These are phyloP conservation scores for Xestia ashworthii DNA, from an alignment of 2,888 invertebrate species.

Conservation along the genomic window DNA sequence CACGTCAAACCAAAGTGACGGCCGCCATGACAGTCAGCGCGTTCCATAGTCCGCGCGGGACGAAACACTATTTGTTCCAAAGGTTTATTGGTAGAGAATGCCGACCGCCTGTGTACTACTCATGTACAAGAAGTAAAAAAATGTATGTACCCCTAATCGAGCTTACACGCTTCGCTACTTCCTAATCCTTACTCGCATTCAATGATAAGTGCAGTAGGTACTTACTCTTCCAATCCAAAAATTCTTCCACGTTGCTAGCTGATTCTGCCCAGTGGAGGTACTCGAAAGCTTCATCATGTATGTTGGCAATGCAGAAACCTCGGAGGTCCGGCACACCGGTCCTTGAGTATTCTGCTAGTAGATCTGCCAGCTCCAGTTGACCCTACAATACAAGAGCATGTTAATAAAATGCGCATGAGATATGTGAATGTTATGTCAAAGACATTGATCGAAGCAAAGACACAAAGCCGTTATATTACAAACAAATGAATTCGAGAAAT, in stretches of 20 bases:
- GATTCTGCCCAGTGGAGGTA: slow-evolving; percentile 76
- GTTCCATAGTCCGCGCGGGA: no score
- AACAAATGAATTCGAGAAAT: not conserved
- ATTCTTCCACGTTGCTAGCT: slow-evolving; percentile 69
- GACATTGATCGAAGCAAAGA: no score
- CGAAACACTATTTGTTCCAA: no score
- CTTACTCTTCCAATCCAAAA: slow-evolving; percentile 77
- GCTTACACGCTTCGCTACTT: slow-evolving; percentile 13
- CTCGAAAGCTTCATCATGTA: slow-evolving; percentile 71
- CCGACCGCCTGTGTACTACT: not conserved
- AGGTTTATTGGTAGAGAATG: not conserved
- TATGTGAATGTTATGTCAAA: not conserved
- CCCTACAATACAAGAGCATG: slow-evolving; percentile 70
- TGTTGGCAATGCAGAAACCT: slow-evolving; percentile 71
- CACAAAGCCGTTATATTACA: not conserved
- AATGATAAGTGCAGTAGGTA: slow-evolving; percentile 50
- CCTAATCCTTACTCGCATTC: not conserved
- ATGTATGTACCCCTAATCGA: slow-evolving; percentile 10
- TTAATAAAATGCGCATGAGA: not conserved
- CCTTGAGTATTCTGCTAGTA: slow-evolving; percentile 73
- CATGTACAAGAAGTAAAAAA: not conserved
- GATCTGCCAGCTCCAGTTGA: slow-evolving; percentile 72
- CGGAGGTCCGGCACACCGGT: slow-evolving; percentile 76
- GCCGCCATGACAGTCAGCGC: no score
- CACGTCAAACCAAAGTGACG: no score